Percentiles rank a stretch among this genome's conserved stretches.
phyloP scores from a whole-genome alignment of 2,113 vertebrate genomes.

The Oreochromis aureus region DNA sequence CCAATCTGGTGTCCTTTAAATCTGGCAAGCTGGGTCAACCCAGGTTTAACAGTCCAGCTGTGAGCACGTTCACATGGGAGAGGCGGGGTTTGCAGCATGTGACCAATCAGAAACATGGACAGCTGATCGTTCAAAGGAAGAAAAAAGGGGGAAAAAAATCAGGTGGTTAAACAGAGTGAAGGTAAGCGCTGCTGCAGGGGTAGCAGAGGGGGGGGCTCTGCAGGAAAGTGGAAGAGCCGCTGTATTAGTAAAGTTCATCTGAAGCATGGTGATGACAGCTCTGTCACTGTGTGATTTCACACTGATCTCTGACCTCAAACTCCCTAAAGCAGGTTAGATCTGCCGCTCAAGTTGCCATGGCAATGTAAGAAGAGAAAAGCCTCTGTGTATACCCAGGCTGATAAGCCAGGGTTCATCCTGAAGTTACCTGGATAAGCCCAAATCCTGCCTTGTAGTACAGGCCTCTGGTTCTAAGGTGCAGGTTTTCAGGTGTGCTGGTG shows the following conservation, averaged over 20 bases:
- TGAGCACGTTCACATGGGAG: background rate
- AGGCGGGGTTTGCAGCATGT: background rate
- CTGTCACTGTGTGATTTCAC: background rate
- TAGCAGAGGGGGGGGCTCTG: background rate
- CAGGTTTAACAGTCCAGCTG: background rate
- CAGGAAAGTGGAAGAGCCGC: background rate
- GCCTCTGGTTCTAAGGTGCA: background rate
- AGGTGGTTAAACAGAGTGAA: background rate
- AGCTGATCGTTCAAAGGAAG: background rate
- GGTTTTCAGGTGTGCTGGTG: background rate
- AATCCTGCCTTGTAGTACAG: background rate
- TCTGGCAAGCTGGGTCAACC: rapidly evolving
- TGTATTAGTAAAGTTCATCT: background rate
- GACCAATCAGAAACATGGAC: background rate
- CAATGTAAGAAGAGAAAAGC: background rate
- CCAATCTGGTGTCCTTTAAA: background rate
- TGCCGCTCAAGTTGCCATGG: background rate
- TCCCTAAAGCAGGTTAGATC: background rate
- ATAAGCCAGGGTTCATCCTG: background rate
- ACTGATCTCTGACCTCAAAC: background rate
- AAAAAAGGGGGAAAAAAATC: background rate
- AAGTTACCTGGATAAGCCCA: background rate
- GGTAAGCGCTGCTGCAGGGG: background rate
- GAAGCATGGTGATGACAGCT: background rate
- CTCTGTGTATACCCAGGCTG: background rate